Evolutionary conservation across 1,140 invertebrate genomes (phyloP).

Genomic region (Mya arenaria): DNA sequence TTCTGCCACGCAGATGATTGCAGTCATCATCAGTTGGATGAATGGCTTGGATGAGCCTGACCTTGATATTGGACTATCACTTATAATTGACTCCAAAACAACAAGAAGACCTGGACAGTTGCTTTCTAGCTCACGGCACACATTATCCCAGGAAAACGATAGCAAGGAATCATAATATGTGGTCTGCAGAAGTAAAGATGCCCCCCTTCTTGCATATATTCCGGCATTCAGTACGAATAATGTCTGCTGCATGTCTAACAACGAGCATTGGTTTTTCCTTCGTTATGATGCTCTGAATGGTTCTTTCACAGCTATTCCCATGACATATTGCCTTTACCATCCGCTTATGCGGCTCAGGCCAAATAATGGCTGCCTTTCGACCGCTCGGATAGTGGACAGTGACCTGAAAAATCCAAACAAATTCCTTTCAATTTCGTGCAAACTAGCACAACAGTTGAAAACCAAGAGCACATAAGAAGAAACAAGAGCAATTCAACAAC

Average conservation of each 20-base stretch:
- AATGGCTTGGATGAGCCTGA: background rate
- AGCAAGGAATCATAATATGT: background rate
- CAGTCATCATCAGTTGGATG: background rate
- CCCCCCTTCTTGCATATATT: background rate
- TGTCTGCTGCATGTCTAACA: background rate
- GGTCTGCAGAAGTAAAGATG: background rate
- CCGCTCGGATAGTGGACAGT: background rate
- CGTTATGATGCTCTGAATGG: background rate
- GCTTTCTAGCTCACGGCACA: background rate
- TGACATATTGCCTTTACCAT: background rate
- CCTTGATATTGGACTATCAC: background rate
- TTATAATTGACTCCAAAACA: background rate
- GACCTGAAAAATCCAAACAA: background rate
- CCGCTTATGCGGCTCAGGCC: constrained; percentile 4
- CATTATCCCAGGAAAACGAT: background rate
- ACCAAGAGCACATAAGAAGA: too few species aligned
- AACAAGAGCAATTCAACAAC: too few species aligned
- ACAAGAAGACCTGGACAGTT: background rate
- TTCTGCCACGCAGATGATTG: background rate
- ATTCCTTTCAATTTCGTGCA: too few species aligned
- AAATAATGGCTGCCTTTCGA: background rate
- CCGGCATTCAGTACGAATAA: background rate
- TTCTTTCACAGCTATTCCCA: background rate
- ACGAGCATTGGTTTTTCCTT: background rate
- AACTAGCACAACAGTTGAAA: too few species aligned